phyloP scores from a whole-genome alignment of 2,797 vertebrate species.

The Siniperca obscura region DNA sequence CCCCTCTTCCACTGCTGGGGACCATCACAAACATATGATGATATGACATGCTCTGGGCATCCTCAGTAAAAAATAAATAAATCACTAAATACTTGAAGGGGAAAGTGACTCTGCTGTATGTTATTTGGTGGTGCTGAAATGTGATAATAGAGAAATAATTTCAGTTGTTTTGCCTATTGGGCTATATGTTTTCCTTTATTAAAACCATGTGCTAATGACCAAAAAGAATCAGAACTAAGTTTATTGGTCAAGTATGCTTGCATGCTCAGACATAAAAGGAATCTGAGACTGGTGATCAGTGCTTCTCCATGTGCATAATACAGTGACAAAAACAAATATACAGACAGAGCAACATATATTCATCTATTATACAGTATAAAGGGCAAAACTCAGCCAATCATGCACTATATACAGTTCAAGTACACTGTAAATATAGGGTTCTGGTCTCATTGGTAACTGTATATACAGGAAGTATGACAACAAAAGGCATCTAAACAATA shows the following conservation, averaged over 20 bases:
- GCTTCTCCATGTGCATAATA: neutral
- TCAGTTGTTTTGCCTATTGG: slow-evolving; percentile 2
- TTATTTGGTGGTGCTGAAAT: slow-evolving; percentile 18
- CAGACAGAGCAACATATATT: neutral
- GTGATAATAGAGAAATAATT: slow-evolving; percentile 18
- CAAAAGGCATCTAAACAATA: slow-evolving; percentile 28
- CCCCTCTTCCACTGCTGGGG: slow-evolving; percentile 19
- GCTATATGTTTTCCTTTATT: neutral
- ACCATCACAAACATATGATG: slow-evolving; percentile 39
- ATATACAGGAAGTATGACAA: slow-evolving; percentile 27
- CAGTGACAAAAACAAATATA: neutral
- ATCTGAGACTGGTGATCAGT: neutral
- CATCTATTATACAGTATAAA: neutral
- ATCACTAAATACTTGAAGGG: slow-evolving; percentile 38
- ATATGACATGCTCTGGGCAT: slow-evolving; percentile 34
- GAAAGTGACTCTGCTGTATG: neutral
- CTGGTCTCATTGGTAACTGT: neutral
- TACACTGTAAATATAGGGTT: neutral
- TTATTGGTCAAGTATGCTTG: neutral
- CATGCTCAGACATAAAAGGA: neutral
- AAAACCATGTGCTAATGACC: slow-evolving; percentile 2
- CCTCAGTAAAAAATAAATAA: slow-evolving; percentile 43
- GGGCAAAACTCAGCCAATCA: neutral
- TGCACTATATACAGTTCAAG: neutral
- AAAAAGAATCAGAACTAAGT: neutral